These are phyloP conservation scores for Temnothorax curvispinosus DNA, from an alignment of 1,140 invertebrate species.

Conservation along the genomic window DNA sequence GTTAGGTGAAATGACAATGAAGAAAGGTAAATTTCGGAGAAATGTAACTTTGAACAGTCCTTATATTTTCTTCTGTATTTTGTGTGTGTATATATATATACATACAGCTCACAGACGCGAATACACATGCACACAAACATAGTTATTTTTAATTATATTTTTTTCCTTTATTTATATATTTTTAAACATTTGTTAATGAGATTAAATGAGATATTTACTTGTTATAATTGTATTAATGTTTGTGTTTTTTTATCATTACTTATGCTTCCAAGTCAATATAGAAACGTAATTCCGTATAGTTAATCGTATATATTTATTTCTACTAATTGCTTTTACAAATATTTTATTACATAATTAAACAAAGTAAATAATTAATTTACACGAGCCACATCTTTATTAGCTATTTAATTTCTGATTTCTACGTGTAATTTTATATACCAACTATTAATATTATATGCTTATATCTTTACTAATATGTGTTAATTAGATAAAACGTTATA, in stretches of 20 bases:
- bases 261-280: background rate
- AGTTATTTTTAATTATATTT: background rate
- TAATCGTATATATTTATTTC: background rate
- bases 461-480: too few relatives aligned
- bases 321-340: too few relatives aligned
- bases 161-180: background rate
- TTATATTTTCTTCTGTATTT: background rate
- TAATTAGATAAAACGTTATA: too few relatives aligned
- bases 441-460: too few relatives aligned
- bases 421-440: background rate
- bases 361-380: slow-evolving; percentile 28
- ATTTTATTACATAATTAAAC: slow-evolving; percentile 5
- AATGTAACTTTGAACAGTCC: background rate
- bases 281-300: background rate
- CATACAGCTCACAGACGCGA: too few relatives aligned
- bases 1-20: background rate
- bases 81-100: background rate
- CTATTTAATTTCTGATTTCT: background rate
- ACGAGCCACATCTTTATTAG: background rate
- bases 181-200: background rate
- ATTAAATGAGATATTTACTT: background rate
- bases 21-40: background rate
- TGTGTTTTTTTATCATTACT: background rate
- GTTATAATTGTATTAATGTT: background rate
- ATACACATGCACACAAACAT: background rate